A percentile compares a stretch with the other conserved stretches of the same genome.
These are phyloP conservation scores for Pygmarrhopalites habei DNA, from an alignment of 1,140 invertebrate genomes.

Conservation along the genomic window DNA sequence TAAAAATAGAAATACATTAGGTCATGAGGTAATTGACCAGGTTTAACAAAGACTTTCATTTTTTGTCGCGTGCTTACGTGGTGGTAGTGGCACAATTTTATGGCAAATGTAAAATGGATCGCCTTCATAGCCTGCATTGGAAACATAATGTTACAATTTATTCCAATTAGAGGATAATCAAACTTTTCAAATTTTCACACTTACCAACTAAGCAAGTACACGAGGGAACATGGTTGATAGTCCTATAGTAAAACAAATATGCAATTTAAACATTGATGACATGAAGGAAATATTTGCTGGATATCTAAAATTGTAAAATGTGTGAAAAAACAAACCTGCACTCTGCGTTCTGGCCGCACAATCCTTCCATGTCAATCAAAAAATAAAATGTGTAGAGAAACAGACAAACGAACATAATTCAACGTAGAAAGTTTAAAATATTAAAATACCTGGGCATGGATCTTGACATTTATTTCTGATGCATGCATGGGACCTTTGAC, in stretches of 20 bases:
- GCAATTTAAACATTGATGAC: too few species aligned
- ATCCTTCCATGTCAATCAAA: too few species aligned
- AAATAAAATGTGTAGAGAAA: too few species aligned
- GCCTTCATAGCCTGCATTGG: conserved; percentile 27
- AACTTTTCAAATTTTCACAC: too few species aligned
- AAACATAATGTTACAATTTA: too few species aligned
- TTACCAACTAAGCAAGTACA: conserved; percentile 55
- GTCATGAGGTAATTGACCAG: neutral
- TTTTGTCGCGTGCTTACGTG: conserved; percentile 5
- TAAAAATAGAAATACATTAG: neutral
- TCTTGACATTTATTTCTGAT: conserved; percentile 46
- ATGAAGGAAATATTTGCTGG: too few species aligned
- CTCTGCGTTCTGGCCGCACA: conserved; percentile 50
- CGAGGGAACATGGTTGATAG: conserved; percentile 70
- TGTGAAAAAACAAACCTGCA: too few species aligned
- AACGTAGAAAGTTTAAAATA: too few species aligned
- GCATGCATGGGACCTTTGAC: conserved; percentile 58
- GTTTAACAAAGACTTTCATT: neutral
- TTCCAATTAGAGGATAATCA: too few species aligned
- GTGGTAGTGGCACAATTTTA: neutral
- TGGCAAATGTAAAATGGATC: conserved; percentile 46
- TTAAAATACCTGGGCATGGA: conserved; percentile 42
- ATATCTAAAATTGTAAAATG: too few species aligned
- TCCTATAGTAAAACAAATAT: too few species aligned
- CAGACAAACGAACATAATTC: too few species aligned